These are phyloP conservation scores for Dasysyrphus albostriatus DNA, from an alignment of 2,888 invertebrate genomes.

Conservation along the genomic window DNA sequence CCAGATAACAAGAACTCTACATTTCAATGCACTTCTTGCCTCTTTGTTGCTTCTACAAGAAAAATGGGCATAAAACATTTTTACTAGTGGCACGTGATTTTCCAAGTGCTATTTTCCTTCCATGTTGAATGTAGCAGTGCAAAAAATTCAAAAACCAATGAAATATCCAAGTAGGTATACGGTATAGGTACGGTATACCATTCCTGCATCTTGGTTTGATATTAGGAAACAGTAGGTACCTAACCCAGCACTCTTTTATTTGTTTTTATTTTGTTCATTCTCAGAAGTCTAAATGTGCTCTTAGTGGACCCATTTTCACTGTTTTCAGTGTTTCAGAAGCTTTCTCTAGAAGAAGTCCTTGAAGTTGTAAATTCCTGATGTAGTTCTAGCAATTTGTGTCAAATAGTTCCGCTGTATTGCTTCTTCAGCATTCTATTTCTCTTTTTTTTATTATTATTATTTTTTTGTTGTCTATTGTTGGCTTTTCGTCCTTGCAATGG, in stretches of 20 bases:
- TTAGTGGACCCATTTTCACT: slow-evolving; percentile 20
- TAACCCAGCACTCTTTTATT: not conserved
- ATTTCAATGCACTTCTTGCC: not conserved
- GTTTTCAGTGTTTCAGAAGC: not conserved
- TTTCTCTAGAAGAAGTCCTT: slow-evolving; percentile 12
- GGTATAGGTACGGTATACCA: not conserved
- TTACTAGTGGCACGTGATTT: slow-evolving; percentile 82
- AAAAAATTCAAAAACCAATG: slow-evolving; percentile 41
- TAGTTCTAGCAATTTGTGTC: slow-evolving; percentile 64
- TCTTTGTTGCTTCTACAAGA: not conserved
- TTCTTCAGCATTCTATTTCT: not conserved
- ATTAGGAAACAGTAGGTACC: not conserved
- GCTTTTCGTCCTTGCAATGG: slow-evolving; percentile 41
- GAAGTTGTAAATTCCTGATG: slow-evolving; percentile 50
- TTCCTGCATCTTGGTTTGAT: not conserved
- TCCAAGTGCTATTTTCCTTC: slow-evolving; percentile 79
- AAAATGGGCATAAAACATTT: slow-evolving; percentile 80
- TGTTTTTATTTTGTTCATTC: not conserved
- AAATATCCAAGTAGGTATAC: slow-evolving; percentile 49
- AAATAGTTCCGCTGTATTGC: slow-evolving; percentile 47
- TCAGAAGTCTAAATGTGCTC: slow-evolving; percentile 13
- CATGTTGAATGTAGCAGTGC: slow-evolving; percentile 52
- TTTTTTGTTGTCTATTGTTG: slow-evolving; percentile 1
- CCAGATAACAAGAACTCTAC: not conserved
- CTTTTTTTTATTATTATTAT: too few relatives aligned